Percentiles rank a stretch among this genome's conserved stretches.
Evolutionary conservation across 2,888 invertebrate species (phyloP).

Genomic region (Papilio demoleus): DNA sequence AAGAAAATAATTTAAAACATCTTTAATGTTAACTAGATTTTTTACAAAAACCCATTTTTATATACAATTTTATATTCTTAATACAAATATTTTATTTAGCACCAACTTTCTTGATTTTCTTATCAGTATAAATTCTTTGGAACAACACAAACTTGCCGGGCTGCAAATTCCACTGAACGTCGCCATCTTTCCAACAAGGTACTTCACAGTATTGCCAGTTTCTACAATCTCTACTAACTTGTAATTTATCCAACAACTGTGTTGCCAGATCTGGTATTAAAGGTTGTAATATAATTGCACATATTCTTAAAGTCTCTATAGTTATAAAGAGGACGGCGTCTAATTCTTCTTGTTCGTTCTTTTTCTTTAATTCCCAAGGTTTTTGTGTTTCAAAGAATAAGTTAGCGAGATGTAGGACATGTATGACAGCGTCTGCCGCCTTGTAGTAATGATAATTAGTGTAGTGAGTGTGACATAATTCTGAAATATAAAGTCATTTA

Average conservation of each 20-base stretch:
- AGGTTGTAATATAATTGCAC: conserved; percentile 90
- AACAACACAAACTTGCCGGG: conserved; percentile 75
- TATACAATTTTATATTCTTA: no score
- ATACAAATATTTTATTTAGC: conserved; percentile 48
- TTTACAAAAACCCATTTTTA: no score
- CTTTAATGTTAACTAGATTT: no score
- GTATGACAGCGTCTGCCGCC: conserved; percentile 90
- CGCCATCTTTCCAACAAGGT: conserved; percentile 72
- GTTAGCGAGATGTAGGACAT: conserved; percentile 90
- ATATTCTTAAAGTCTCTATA: conserved; percentile 92
- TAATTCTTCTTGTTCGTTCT: conserved; percentile 83
- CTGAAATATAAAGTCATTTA: conserved; percentile 70
- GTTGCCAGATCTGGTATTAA: conserved; percentile 89
- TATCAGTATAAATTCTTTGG: conserved; percentile 70
- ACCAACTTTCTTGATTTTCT: conserved; percentile 59
- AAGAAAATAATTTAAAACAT: no score
- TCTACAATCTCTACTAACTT: conserved; percentile 64
- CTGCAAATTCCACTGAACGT: conserved; percentile 70
- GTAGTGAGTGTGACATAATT: conserved; percentile 87
- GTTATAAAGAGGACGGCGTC: conserved; percentile 91
- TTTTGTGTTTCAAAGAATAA: conserved; percentile 92
- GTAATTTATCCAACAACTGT: conserved; percentile 88
- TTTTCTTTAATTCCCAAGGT: conserved; percentile 94
- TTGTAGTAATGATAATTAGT: conserved; percentile 91
- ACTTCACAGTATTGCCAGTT: conserved; percentile 68